Base-by-base conservation (phyloP, 2,888 invertebrate genomes). In the Drosophila leonis region DNA sequence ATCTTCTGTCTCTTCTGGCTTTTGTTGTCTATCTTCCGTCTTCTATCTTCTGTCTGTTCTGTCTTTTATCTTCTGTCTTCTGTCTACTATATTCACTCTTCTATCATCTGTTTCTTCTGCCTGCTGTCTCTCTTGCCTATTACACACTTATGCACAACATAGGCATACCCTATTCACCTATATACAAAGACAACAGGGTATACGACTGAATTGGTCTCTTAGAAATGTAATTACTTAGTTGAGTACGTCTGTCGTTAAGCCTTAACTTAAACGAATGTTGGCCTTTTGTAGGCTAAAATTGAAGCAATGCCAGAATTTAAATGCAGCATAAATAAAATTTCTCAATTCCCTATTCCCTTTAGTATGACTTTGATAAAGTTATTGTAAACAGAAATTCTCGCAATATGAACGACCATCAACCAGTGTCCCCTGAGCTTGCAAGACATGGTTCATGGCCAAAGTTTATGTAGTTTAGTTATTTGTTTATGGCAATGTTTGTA, bases 371-470 rank as follows among this genome's bases (percentile, higher is more conserved):
- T 31, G 8, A 13, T 2, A 18, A 48, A 48, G 18, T 48, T 29
- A n/a, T 6, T n/a, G 29, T 48, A 31, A 31, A 31, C 18, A 48
- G 15, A 48, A 18, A 48, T 48, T n/a, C 6, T 10, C n/a, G 29
- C 48, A 48, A n/a, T 48, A 48, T 48, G n/a, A 31, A 49, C 48
- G 48, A 7, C 18, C 31, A 18, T 49, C 31, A n/a, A 18, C 9
- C 31, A 13, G 18, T 20, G 18, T 33, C 49, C 31, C 31, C 18
- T 7, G 48, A 27, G 48, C 4, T 24, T 18, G 18, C 24, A 8
- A 13, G 24, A 7, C 24, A 44, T 44, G 24, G 13, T 44, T 8
- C 13, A 24, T 44, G 24, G 8, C 27, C 46, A 2, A 31, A 18
- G 49, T 12, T 49, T 33, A 20, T 13, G 13, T 13, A 20, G 18